Conservation (phyloP, 2,797 vertebrate genomes). For the Neosilurus hyrtlii region DNA sequence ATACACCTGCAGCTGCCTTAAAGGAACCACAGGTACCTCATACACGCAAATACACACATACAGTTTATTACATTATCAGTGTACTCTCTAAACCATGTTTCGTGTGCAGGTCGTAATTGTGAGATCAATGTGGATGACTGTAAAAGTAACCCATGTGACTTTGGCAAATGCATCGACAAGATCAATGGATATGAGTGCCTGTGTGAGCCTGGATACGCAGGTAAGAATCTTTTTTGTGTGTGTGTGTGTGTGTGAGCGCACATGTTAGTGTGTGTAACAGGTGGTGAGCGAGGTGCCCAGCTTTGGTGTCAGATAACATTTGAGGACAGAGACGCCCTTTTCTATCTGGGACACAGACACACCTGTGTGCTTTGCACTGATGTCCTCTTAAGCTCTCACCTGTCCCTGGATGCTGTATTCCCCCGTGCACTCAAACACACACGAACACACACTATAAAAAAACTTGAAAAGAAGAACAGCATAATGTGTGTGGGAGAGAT, state of each 20-base stretch:
- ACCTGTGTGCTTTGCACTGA: constrained; percentile 46
- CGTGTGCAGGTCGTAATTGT: constrained; percentile 85
- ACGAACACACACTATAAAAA: constrained; percentile 1
- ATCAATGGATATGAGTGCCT: constrained; percentile 90
- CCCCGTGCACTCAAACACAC: neutral
- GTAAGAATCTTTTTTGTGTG: constrained; percentile 43
- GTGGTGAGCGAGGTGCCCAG: constrained; percentile 58
- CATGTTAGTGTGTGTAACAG: constrained; percentile 51
- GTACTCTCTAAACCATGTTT: constrained; percentile 16
- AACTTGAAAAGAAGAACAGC: constrained; percentile 7
- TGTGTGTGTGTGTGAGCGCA: constrained; percentile 25
- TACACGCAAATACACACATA: neutral
- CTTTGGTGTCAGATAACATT: constrained; percentile 42
- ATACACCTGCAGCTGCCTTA: constrained; percentile 87
- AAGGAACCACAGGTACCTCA: constrained; percentile 85
- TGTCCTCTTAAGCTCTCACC: constrained; percentile 64
- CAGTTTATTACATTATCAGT: neutral
- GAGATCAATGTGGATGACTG: constrained; percentile 95
- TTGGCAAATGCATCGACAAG: constrained; percentile 91
- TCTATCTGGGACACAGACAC: constrained; percentile 46
- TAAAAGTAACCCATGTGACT: constrained; percentile 86
- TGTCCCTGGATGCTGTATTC: constrained; percentile 50
- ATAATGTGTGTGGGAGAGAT: constrained; percentile 26
- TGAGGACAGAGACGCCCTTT: constrained; percentile 47
- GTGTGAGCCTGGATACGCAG: constrained; percentile 87